Base-by-base conservation (phyloP, 2,113 vertebrate genomes). In the Apus apus region DNA sequence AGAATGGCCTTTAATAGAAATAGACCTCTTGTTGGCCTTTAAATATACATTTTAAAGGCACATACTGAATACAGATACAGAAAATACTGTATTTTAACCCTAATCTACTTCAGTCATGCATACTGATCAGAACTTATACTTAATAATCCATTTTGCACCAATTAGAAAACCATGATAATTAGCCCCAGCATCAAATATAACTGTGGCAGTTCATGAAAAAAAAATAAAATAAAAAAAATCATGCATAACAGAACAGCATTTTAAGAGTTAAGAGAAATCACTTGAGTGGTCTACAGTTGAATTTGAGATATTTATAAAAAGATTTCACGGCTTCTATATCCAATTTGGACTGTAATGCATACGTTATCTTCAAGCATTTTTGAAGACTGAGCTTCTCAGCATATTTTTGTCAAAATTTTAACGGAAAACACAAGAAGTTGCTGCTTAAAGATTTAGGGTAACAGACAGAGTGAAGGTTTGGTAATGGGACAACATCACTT, bases 101-200 rank as follows among this genome's bases (percentile, higher is more conserved):
- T 73, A 34, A 70, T 45, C 88, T 72, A 64, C 70, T 92, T 93
- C 70, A 90, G 53, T 65, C 48, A 17, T 56, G 56, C 43, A 77
- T 58, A 60, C 22, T 27, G 22, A 85, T 62, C 34, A 75, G 67
- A 94, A 91, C 36, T 75, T 82, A 58, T 57, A 75, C 50, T 85
- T 92, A 79, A 77, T 73, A 87, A 81, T 65, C 58, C 57, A 67
- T 94, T 96, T 94, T 94, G 74, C 73, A 90, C n/a, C 74, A 89
- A 78, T 93, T 95, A 94, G 77, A 81, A 89, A 89, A 94, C 91
- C 68, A 95, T 56, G 64, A 92, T 81, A 79, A 86, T 66, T 68
- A 85, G 34, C 84, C 9, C 7, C 8, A 36, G 23, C 34, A 93
- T 92, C 71, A 87, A 93, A 89, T 73, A 36, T 75, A 93, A 96